Evolutionary conservation across 2,888 invertebrate genomes (phyloP).

Genomic region (Macrosoma leucophasiata): DNA sequence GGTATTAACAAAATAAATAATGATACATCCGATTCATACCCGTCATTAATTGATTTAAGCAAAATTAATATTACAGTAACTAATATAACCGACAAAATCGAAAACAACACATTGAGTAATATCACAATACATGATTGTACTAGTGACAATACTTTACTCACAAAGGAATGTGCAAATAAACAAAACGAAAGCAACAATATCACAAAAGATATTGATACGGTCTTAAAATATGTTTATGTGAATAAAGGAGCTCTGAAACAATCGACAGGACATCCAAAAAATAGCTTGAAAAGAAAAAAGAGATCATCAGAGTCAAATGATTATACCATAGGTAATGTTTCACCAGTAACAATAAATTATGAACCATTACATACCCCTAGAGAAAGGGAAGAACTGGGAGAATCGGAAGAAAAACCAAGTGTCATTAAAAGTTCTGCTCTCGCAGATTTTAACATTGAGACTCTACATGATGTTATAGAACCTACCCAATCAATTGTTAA

Average conservation of each 20-base stretch:
- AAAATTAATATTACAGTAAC: slow-evolving; percentile 15
- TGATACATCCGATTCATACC: slow-evolving; percentile 7
- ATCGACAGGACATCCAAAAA: slow-evolving; percentile 42
- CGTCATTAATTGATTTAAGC: too few species aligned
- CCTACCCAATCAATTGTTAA: slow-evolving; percentile 13
- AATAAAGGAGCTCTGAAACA: slow-evolving; percentile 33
- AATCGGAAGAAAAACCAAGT: slow-evolving; percentile 22
- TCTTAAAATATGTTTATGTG: slow-evolving; percentile 53
- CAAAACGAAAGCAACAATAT: slow-evolving; percentile 19
- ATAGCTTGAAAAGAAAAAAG: slow-evolving; percentile 47
- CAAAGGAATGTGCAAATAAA: slow-evolving; percentile 11
- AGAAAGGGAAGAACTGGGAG: slow-evolving; percentile 26
- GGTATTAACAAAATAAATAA: too few species aligned
- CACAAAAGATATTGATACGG: slow-evolving; percentile 32
- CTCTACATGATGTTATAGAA: slow-evolving; percentile 37
- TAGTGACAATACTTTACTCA: too few species aligned
- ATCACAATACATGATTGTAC: slow-evolving; percentile 15
- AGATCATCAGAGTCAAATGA: slow-evolving; percentile 25
- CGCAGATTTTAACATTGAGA: slow-evolving; percentile 57
- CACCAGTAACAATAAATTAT: slow-evolving; percentile 39
- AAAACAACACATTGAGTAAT: slow-evolving; percentile 9
- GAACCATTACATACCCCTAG: slow-evolving; percentile 41
- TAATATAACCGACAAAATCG: slow-evolving; percentile 16
- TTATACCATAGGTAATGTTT: slow-evolving; percentile 9
- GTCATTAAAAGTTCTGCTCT: slow-evolving; percentile 40